Evolutionary conservation across 2,888 invertebrate species (phyloP).

Genomic region (Sinhomidia bicolor): DNA sequence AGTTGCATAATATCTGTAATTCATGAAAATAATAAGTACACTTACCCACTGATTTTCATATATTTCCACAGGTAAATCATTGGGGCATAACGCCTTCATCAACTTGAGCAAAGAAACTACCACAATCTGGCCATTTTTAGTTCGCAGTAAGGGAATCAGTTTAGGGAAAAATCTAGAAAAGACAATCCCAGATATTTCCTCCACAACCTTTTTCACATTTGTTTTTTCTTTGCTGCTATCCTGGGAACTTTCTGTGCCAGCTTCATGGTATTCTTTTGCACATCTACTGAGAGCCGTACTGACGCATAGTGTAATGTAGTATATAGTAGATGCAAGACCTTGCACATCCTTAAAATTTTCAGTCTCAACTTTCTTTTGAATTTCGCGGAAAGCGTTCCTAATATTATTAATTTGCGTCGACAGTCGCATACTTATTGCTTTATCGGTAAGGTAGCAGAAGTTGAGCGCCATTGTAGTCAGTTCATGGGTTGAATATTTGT

Average conservation of each 20-base stretch:
- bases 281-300: background rate
- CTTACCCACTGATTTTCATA: slow-evolving; percentile 26
- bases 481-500: background rate
- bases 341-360: background rate
- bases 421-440: background rate
- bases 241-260: background rate
- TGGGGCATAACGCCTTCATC: slow-evolving; percentile 22
- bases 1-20: background rate
- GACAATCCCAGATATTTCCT: background rate
- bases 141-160: background rate
- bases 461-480: background rate
- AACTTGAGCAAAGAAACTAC: slow-evolving; percentile 6
- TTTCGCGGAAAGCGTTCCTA: background rate
- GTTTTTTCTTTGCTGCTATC: background rate
- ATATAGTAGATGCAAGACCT: background rate
- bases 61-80: background rate
- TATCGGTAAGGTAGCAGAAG: slow-evolving; percentile 23
- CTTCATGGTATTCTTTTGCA: background rate
- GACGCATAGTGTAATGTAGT: slow-evolving; percentile 15
- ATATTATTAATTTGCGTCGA: background rate
- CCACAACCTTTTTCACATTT: background rate
- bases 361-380: background rate
- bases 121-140: slow-evolving; percentile 3
- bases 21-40: background rate
- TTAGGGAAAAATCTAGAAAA: slow-evolving; percentile 14